phyloP scores from a whole-genome alignment of 2,888 invertebrate species.

The Escarpia spicata region DNA sequence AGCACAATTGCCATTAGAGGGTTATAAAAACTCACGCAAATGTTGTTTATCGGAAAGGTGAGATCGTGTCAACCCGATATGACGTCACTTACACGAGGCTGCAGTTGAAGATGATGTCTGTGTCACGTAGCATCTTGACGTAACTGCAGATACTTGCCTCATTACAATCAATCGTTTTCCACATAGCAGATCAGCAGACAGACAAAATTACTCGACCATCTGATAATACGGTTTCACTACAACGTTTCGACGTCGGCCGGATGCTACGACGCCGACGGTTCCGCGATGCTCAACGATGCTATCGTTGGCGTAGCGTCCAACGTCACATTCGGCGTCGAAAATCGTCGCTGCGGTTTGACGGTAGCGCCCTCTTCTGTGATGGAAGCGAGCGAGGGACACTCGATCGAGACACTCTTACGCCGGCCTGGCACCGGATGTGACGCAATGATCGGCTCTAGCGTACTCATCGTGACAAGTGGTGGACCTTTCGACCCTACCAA shows the following conservation, averaged over 20 bases:
- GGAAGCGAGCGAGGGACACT: constrained; percentile 25
- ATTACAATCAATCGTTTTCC: not conserved
- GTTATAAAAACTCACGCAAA: not conserved
- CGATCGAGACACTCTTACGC: constrained; percentile 28
- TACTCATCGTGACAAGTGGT: not conserved
- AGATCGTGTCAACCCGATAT: not conserved
- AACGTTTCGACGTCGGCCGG: not conserved
- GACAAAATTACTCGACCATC: not conserved
- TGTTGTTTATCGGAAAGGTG: not conserved
- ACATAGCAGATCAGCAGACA: not conserved
- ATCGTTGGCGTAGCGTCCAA: not conserved
- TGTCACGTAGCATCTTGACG: too few species aligned
- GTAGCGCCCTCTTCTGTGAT: constrained; percentile 24
- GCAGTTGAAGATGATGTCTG: too few species aligned
- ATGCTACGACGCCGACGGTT: not conserved
- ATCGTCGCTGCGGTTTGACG: not conserved
- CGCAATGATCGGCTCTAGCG: not conserved
- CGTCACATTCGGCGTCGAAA: not conserved
- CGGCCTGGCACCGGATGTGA: constrained; percentile 19
- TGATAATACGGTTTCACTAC: not conserved
- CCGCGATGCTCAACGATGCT: not conserved
- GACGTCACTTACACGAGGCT: too few species aligned
- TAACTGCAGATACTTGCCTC: not conserved
- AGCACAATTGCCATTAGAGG: not conserved
- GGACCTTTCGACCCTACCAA: constrained; percentile 8